phyloP scores from a whole-genome alignment of 1,140 invertebrate species.

The Leptestheria dahalacensis region DNA sequence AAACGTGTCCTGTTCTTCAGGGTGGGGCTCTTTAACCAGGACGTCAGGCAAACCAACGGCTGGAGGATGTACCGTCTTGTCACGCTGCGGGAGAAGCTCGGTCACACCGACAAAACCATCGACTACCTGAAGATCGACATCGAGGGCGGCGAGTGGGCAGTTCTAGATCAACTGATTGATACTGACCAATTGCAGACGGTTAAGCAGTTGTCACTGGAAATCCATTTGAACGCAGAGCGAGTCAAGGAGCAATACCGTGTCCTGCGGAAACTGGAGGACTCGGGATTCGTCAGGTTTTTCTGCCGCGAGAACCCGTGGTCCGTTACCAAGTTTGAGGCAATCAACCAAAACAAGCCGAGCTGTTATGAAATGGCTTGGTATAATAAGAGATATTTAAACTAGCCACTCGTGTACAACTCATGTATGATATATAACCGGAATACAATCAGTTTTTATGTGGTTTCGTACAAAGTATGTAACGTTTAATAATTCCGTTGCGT shows the following conservation, averaged over 20 bases:
- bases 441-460: no score
- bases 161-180: not conserved
- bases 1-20: not conserved
- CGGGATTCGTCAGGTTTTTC: not conserved
- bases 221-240: not conserved
- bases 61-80: slow-evolving; percentile 4
- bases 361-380: slow-evolving; percentile 3
- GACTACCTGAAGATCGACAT: slow-evolving; percentile 14
- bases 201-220: slow-evolving; percentile 5
- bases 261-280: not conserved
- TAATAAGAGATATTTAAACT: not conserved
- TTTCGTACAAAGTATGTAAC: no score
- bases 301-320: not conserved
- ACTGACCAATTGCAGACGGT: not conserved
- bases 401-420: no score
- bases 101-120: slow-evolving; percentile 4
- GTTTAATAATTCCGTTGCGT: no score
- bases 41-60: not conserved
- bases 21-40: not conserved
- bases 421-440: no score
- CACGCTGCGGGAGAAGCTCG: not conserved
- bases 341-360: not conserved
- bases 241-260: not conserved
- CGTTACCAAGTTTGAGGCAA: not conserved
- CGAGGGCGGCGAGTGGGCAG: slow-evolving; percentile 4